Percentiles rank a stretch among this genome's conserved stretches.
These are phyloP conservation scores for Asobara japonica DNA, from an alignment of 1,140 invertebrate genomes.

Conservation along the genomic window DNA sequence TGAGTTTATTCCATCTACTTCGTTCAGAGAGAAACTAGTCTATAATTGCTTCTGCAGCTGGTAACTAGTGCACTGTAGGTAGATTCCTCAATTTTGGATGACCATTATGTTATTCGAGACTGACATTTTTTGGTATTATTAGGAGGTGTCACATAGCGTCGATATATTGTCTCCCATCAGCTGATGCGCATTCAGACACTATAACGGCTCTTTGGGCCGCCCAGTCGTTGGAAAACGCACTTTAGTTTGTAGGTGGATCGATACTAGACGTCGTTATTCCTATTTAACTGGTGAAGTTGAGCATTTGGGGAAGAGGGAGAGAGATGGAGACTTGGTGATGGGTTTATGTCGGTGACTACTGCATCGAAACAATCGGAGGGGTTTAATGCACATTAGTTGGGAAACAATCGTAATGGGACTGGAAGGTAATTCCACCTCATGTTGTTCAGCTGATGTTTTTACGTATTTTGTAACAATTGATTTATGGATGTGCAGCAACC, in stretches of 20 bases:
- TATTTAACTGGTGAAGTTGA: neutral
- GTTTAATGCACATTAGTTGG: neutral
- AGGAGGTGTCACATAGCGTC: neutral
- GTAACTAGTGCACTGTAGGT: no score
- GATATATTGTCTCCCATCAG: neutral
- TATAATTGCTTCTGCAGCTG: no score
- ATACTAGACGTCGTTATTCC: neutral
- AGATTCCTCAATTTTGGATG: no score
- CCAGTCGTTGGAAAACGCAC: neutral
- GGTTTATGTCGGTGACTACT: neutral
- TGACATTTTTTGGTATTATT: no score
- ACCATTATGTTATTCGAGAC: no score
- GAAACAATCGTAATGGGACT: neutral
- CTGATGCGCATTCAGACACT: neutral
- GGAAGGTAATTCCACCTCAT: no score
- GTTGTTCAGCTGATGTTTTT: no score
- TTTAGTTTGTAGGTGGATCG: neutral
- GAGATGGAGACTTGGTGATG: neutral
- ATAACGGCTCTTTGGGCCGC: neutral
- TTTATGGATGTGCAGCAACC: no score
- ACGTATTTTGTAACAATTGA: no score
- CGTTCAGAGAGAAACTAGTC: no score
- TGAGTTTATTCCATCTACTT: no score
- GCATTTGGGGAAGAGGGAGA: neutral
- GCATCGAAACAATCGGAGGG: neutral